Conservation (phyloP, 2,888 invertebrate genomes). For the Andricus curvator region DNA sequence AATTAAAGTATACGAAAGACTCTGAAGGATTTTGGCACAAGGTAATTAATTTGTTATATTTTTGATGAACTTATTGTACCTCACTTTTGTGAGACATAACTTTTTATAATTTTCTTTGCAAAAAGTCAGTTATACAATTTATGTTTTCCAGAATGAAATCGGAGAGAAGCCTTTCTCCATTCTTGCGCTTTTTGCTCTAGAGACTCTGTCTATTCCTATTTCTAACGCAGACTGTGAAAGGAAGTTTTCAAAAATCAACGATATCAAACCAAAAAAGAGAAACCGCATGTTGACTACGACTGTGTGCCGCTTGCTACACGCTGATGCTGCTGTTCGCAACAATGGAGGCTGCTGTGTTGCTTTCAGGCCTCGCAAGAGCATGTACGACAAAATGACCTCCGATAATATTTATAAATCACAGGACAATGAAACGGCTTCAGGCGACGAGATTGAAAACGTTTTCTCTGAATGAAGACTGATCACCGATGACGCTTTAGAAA, state of each 20-base stretch:
- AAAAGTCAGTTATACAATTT: not conserved
- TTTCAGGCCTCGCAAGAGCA: not conserved
- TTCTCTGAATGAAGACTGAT: too few species aligned
- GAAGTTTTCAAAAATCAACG: conserved; percentile 43
- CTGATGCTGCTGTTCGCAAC: conserved; percentile 40
- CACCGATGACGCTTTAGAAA: too few species aligned
- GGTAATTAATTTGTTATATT: conserved; percentile 18
- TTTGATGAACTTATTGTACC: not conserved
- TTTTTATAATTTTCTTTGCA: not conserved
- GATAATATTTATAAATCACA: too few species aligned
- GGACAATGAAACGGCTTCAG: too few species aligned
- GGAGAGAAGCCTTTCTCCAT: too few species aligned
- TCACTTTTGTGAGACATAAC: not conserved
- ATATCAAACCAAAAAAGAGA: conserved; percentile 42
- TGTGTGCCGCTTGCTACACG: conserved; percentile 36
- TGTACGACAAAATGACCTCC: too few species aligned
- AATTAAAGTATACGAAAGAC: conserved; percentile 23
- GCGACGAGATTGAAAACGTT: too few species aligned
- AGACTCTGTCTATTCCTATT: conserved; percentile 24
- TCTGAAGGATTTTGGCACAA: conserved; percentile 42
- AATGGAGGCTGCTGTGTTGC: conserved; percentile 27
- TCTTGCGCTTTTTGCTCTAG: too few species aligned
- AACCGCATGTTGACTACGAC: conserved; percentile 37
- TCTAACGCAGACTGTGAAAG: conserved; percentile 45
- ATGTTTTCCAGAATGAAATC: not conserved